phyloP scores from a whole-genome alignment of 2,888 invertebrate species.

The Tachina fera region DNA sequence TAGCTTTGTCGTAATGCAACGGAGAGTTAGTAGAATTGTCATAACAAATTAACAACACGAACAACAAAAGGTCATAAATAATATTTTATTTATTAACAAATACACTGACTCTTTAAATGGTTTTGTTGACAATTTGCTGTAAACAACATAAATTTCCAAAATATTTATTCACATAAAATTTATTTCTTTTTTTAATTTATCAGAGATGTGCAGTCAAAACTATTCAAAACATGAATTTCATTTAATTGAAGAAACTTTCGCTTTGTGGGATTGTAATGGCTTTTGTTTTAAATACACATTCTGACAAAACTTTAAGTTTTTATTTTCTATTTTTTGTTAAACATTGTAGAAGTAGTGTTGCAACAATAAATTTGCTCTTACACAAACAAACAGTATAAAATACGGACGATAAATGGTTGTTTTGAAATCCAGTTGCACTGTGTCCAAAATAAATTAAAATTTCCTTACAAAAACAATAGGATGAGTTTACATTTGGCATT shows the following conservation, averaged over 20 bases:
- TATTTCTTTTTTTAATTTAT: background rate
- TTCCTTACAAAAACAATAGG: no score
- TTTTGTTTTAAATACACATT: conserved; percentile 7
- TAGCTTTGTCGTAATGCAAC: conserved; percentile 5
- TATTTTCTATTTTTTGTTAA: background rate
- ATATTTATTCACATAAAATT: background rate
- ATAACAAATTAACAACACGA: background rate
- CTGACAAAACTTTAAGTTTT: conserved; percentile 10
- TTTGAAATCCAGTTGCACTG: conserved; percentile 16
- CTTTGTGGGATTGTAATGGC: background rate
- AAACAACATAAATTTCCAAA: conserved; percentile 3
- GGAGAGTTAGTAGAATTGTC: conserved; percentile 10
- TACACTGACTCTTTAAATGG: background rate
- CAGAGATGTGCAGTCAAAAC: conserved; percentile 26
- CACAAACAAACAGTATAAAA: background rate
- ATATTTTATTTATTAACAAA: conserved; percentile 22
- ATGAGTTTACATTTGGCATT: no score
- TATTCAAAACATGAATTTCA: background rate
- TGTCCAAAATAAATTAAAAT: background rate
- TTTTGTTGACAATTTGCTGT: background rate
- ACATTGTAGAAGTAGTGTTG: background rate
- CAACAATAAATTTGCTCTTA: conserved; percentile 3
- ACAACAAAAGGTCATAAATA: conserved; percentile 4
- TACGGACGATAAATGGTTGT: background rate
- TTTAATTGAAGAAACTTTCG: conserved; percentile 27